Evolutionary conservation across 1,140 invertebrate species (phyloP).

Genomic region (Probaryconus sp.): DNA sequence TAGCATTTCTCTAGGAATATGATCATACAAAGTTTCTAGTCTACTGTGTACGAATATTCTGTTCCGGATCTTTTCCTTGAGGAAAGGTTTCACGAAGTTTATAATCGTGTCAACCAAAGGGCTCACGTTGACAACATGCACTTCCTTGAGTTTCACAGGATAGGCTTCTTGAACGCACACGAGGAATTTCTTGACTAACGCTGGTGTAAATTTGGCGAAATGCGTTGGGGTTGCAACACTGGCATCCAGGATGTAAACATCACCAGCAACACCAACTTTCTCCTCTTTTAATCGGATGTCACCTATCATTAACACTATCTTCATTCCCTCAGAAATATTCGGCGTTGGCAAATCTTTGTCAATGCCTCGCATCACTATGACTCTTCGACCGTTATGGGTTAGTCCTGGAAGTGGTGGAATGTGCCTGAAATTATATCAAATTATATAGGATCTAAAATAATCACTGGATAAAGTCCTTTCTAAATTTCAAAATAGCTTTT

Average conservation of each 20-base stretch:
- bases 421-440: slow-evolving; percentile 79
- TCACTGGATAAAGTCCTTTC: too few relatives aligned
- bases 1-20: slow-evolving; percentile 86
- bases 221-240: slow-evolving; percentile 84
- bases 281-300: slow-evolving; percentile 88
- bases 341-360: slow-evolving; percentile 80
- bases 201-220: slow-evolving; percentile 87
- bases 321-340: slow-evolving; percentile 84
- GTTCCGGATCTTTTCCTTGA: slow-evolving; percentile 91
- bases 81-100: slow-evolving; percentile 89
- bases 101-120: slow-evolving; percentile 89
- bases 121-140: slow-evolving; percentile 90
- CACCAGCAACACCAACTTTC: slow-evolving; percentile 86
- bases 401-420: slow-evolving; percentile 87
- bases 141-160: slow-evolving; percentile 90
- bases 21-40: slow-evolving; percentile 85
- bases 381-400: slow-evolving; percentile 86
- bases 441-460: slow-evolving; percentile 12
- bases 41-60: slow-evolving; percentile 88
- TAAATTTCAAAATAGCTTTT: too few relatives aligned
- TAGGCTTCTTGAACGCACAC: slow-evolving; percentile 91
- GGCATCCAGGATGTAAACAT: slow-evolving; percentile 88
- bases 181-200: slow-evolving; percentile 87
- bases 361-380: slow-evolving; percentile 84
- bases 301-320: slow-evolving; percentile 88